Evolutionary conservation across 2,888 invertebrate genomes (phyloP).

Genomic region (Eurytoma adleriae): DNA sequence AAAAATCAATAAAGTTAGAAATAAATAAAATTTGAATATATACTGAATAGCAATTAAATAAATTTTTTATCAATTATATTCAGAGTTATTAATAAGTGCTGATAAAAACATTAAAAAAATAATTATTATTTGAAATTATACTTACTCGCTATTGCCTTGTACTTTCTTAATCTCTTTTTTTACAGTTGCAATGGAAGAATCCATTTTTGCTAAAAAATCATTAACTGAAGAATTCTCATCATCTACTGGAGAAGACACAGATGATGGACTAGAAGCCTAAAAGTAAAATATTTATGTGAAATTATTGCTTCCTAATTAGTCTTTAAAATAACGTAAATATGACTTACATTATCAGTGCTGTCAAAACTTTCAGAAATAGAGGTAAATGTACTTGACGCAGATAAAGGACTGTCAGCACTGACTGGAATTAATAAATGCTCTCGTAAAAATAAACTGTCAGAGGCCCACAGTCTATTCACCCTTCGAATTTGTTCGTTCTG

Average conservation of each 20-base stretch:
- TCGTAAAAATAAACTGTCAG: conserved; percentile 94
- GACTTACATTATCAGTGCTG: conserved; percentile 56
- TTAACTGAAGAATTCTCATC: conserved; percentile 87
- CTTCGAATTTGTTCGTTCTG: conserved; percentile 96
- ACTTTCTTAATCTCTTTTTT: conserved; percentile 90
- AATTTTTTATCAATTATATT: background rate
- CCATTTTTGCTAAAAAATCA: conserved; percentile 89
- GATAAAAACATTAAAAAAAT: background rate
- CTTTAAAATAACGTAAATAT: background rate
- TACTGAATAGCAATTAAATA: background rate
- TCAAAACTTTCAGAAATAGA: conserved; percentile 60
- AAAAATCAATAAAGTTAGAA: conserved; percentile 22
- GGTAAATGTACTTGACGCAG: conserved; percentile 58
- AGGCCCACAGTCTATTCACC: conserved; percentile 93
- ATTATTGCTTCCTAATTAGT: background rate
- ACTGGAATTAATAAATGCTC: conserved; percentile 92
- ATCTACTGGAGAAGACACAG: conserved; percentile 75
- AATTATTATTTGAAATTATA: conserved; percentile 66
- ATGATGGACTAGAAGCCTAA: conserved; percentile 68
- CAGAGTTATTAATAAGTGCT: background rate
- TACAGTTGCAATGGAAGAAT: conserved; percentile 89
- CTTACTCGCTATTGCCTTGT: conserved; percentile 90
- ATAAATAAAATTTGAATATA: background rate
- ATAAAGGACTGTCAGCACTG: conserved; percentile 81
- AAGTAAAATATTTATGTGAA: conserved; percentile 23